Evolutionary conservation across 2,888 invertebrate genomes (phyloP), one percentile per base, ranked within the genome.

Genomic region (Patella pellucida): DNA sequence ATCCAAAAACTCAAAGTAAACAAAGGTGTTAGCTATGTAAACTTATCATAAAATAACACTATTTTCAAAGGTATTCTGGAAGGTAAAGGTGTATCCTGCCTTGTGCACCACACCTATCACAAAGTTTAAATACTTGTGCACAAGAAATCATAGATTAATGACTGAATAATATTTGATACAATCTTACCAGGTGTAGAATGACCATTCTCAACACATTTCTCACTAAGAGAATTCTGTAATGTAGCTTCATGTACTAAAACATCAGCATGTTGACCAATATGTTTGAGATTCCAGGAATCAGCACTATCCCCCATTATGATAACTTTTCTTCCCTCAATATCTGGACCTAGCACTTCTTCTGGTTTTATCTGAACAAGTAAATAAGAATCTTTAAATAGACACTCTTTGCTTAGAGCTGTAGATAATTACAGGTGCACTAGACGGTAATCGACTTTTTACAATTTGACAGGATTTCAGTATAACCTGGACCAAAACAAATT

Each of bases 231-330:
- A 78, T 91, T 87, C 73, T 90, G 89, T 51, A 91, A 76, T 5
- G 92, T 92, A 7, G 91, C 90, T 83, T 92, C 92, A 82, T 92
- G 92, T 15, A 92, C 85, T 51, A 92, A 76, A 3, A 91, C 84
- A 83, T 91, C 90, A 76, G 90, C 89, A 69, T 85, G 79, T 51
- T 76, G 76, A 27, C 89, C 90, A 67, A 91, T 76, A 72, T 86
- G 82, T 27, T 83, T 75, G 72, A 91, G 86, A 52, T 85, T 79
- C n/a, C 80, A 82, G 51, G 91, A 87, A 81, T 91, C 88, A 51
- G 83, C 85, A 16, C 91, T 91, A 78, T 92, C 92, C n/a, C 92
- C 92, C 69, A 91, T 79, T 52, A 92, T 89, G 3, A 89, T 88
- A 15, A 92, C 73, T 78, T 89, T 90, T 54, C 90, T 82, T 11